phyloP scores from a whole-genome alignment of 2,113 vertebrate genomes.

The Cichladusa arquata region DNA sequence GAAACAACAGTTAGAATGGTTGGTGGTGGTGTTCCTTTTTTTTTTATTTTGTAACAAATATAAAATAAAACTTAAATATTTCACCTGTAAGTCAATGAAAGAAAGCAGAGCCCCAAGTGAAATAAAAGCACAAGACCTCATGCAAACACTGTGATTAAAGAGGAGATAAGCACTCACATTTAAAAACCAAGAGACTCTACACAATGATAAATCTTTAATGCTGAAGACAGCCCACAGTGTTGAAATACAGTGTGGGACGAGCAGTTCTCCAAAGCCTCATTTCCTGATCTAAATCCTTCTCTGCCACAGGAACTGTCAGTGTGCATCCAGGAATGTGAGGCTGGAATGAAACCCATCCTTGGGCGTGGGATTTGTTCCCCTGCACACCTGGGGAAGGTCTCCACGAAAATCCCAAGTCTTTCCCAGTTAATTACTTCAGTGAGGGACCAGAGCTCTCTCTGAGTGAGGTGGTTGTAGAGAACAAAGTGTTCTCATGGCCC shows the following conservation, averaged over 20 bases:
- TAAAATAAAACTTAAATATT: background rate
- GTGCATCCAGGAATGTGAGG: background rate
- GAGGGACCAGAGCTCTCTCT: background rate
- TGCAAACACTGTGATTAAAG: background rate
- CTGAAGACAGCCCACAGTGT: background rate
- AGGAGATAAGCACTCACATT: background rate
- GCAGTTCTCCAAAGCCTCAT: background rate
- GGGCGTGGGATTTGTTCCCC: background rate
- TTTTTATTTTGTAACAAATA: background rate
- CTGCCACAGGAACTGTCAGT: background rate
- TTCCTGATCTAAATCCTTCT: background rate
- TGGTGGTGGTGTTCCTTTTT: fast-evolving
- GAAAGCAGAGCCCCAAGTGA: background rate
- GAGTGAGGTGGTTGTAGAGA: background rate
- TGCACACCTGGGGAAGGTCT: background rate
- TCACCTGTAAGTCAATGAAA: background rate
- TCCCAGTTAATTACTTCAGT: background rate
- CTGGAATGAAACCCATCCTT: background rate
- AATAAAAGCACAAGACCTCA: background rate
- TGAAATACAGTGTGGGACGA: background rate
- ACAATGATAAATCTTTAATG: background rate
- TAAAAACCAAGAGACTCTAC: background rate
- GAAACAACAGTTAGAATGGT: slow-evolving; percentile 26
- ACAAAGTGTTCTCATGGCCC: background rate
- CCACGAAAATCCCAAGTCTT: background rate